Base-by-base conservation (phyloP, 2,888 invertebrate species). In the Cheilosia vulpina region DNA sequence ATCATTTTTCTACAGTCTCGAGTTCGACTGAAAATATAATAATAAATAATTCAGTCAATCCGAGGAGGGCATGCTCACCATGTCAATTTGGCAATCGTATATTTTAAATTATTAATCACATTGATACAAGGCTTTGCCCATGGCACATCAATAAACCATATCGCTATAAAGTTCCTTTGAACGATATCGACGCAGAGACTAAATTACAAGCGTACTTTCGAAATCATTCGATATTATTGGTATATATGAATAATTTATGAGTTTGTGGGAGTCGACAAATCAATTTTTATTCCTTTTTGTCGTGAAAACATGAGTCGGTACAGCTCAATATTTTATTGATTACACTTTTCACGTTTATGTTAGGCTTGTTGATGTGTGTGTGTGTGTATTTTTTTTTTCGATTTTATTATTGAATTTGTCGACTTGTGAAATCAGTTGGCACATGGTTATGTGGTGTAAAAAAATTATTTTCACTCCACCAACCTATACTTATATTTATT, bases 171-270 rank as follows among this genome's bases (percentile, higher is more conserved):
- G 38, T 38, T 27, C 53, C 21, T 73, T 73, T 62, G 55, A 53
- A 53, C 43, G 31, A 4, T 31, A 31, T 21, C 19, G 41, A 53
- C n/a, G 21, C 15, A 31, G 21, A n/a, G 47, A 41, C 43, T 38
- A 38, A 34, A 21, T 65, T 27, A 43, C 34, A 47, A 55, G 47
- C 62, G 47, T 57, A 73, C 65, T 63, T 47, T 17, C 9, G n/a
- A 63, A 75, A 38, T 47, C 47, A 2, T 65, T 65, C 41, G 7
- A 24, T 47, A 57, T 75, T 57, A 47, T 50, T 65, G 57, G 13
- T 38, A 13, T 38, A 65, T 27, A 75, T 75, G 65, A 75, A 75
- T 75, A 47, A 75, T 75, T 65, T 75, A 75, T 75, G 38, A 57
- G 63, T n/a, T n/a, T 73, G 31, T 45, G 52, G 63, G 45, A 55